phyloP scores from a whole-genome alignment of 2,888 invertebrate species.

The Hirtodrosophila confusa region DNA sequence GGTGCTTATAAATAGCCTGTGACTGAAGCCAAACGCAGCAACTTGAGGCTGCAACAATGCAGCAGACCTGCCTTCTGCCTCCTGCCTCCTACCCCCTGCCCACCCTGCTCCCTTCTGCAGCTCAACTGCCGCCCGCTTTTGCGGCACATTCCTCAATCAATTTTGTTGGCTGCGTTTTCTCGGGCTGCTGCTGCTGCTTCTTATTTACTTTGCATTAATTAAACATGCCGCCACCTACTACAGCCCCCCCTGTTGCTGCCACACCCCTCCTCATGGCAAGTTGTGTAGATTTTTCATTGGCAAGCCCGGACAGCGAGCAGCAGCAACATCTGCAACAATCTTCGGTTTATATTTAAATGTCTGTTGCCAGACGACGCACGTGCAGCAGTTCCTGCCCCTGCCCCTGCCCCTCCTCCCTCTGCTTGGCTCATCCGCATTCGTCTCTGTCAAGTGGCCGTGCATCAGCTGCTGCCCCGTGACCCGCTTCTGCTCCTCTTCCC shows the following conservation, averaged over 20 bases:
- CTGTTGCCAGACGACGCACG: conserved; percentile 75
- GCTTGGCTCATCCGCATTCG: conserved; percentile 61
- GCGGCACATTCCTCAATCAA: conserved; percentile 76
- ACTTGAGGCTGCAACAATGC: conserved; percentile 57
- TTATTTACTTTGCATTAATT: conserved; percentile 80
- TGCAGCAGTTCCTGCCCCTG: conserved; percentile 52
- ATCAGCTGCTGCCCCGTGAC: conserved; percentile 44
- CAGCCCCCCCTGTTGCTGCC: conserved; percentile 1
- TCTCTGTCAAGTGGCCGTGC: conserved; percentile 74
- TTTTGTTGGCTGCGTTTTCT: conserved; percentile 58
- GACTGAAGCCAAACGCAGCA: conserved; percentile 32
- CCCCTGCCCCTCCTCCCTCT: not conserved
- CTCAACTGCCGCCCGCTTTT: conserved; percentile 56
- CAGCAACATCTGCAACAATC: conserved; percentile 76
- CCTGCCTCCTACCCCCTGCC: not conserved
- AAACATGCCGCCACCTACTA: conserved; percentile 76
- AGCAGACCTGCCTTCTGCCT: conserved; percentile 20
- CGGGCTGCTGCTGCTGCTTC: conserved; percentile 48
- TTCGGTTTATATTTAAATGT: conserved; percentile 78
- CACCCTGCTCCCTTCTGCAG: not conserved
- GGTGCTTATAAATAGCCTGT: conserved; percentile 71
- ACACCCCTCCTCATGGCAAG: not conserved
- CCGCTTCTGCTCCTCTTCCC: conserved; percentile 5
- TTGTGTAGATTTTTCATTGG: conserved; percentile 66
- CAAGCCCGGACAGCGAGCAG: conserved; percentile 28